These are phyloP conservation scores for Macrosoma leucophasiata DNA, from an alignment of 2,888 invertebrate species.

Conservation along the genomic window DNA sequence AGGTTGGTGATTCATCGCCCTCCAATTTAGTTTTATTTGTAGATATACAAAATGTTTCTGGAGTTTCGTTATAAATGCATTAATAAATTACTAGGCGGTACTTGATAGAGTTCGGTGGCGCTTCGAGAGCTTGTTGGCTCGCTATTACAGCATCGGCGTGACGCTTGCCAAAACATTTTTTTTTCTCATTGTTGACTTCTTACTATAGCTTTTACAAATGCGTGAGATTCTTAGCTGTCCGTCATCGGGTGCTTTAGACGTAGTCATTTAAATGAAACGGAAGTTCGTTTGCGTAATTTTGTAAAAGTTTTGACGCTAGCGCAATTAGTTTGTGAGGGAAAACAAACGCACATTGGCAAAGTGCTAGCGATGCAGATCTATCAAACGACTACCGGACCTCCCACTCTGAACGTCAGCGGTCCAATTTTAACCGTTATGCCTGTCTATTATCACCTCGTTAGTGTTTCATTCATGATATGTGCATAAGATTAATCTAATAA, in stretches of 20 bases:
- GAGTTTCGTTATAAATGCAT: conserved; percentile 26
- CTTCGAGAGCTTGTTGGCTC: conserved; percentile 34
- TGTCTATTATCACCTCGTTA: conserved; percentile 46
- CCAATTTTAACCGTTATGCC: conserved; percentile 53
- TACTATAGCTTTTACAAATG: conserved; percentile 39
- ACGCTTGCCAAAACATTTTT: conserved; percentile 54
- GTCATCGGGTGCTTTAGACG: conserved; percentile 36
- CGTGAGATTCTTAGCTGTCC: conserved; percentile 44
- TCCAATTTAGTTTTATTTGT: conserved; percentile 11
- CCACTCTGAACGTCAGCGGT: conserved; percentile 43
- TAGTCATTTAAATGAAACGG: conserved; percentile 46
- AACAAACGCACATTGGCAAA: conserved; percentile 38
- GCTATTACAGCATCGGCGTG: conserved; percentile 37
- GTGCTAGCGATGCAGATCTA: conserved; percentile 33
- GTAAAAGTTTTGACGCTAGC: conserved; percentile 14
- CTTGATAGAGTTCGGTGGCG: conserved; percentile 34
- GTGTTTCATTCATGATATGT: conserved; percentile 35
- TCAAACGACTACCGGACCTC: conserved; percentile 38
- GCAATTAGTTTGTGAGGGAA: conserved; percentile 32
- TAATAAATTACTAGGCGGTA: conserved; percentile 48
- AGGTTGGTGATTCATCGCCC: conserved; percentile 58
- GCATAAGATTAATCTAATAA: conserved; percentile 30
- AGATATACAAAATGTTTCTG: conserved; percentile 24
- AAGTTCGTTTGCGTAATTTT: conserved; percentile 35
- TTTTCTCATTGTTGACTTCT: conserved; percentile 55